Evolutionary conservation across 92 coral and sea anemone genomes (phyloP).

Genomic region (Hydrozoanthus gracilis): DNA sequence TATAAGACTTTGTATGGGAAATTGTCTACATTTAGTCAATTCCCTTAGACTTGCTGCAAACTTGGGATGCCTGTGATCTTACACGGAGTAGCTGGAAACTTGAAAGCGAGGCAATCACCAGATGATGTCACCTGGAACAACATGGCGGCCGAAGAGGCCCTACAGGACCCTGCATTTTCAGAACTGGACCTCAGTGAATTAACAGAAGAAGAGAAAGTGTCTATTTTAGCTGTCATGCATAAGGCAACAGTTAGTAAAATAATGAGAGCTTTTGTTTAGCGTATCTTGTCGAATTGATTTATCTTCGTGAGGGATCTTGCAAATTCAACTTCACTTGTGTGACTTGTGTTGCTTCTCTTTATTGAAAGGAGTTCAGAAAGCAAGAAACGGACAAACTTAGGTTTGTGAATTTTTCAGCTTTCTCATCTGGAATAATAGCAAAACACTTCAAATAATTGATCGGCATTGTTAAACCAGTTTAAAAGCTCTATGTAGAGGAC

Average conservation of each 20-base stretch:
- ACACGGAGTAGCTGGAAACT: not conserved
- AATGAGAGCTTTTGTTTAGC: not conserved
- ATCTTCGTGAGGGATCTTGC: not conserved
- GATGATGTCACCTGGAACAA: slow-evolving; percentile 52
- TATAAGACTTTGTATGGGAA: too few relatives aligned
- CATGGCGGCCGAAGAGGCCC: slow-evolving; percentile 84
- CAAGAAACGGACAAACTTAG: slow-evolving; percentile 48
- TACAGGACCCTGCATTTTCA: slow-evolving; percentile 79
- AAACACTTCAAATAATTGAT: too few relatives aligned
- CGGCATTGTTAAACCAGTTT: too few relatives aligned
- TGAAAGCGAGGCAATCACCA: slow-evolving; percentile 43
- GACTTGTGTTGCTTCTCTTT: slow-evolving; percentile 21
- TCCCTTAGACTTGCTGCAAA: too few relatives aligned
- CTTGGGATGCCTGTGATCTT: too few relatives aligned
- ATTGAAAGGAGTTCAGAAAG: slow-evolving; percentile 36
- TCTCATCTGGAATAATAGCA: not conserved
- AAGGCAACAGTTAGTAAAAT: slow-evolving; percentile 81
- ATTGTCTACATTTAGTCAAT: too few relatives aligned
- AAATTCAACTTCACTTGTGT: not conserved
- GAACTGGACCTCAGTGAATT: slow-evolving; percentile 90
- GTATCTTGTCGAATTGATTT: not conserved
- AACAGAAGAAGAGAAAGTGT: slow-evolving; percentile 88
- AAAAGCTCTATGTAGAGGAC: not conserved
- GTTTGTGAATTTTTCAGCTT: not conserved
- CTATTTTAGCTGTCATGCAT: slow-evolving; percentile 88